Evolutionary conservation across 2,888 invertebrate genomes (phyloP).

Genomic region (Rosalia funebris): DNA sequence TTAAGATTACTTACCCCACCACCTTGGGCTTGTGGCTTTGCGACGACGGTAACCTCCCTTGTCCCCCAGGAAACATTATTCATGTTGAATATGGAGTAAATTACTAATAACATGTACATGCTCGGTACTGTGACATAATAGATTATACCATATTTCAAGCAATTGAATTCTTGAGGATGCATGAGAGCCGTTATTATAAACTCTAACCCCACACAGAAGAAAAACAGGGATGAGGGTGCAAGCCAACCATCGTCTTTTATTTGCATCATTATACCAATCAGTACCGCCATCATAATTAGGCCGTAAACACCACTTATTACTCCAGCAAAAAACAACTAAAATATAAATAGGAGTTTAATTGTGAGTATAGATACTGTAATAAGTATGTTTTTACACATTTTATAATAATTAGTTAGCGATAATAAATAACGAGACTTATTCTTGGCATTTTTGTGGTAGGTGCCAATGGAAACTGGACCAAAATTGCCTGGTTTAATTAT

Average conservation of each 20-base stretch:
- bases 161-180: slow-evolving; percentile 83
- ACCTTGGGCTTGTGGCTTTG: slow-evolving; percentile 35
- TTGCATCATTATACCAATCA: slow-evolving; percentile 83
- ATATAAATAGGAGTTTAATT: slow-evolving; percentile 19
- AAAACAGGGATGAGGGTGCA: slow-evolving; percentile 87
- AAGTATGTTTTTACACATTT: too few species aligned
- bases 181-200: slow-evolving; percentile 74
- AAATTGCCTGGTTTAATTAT: too few species aligned
- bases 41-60: slow-evolving; percentile 73
- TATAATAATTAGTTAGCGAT: too few species aligned
- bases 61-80: slow-evolving; percentile 97
- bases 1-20: slow-evolving; percentile 41
- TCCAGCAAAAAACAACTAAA: slow-evolving; percentile 77
- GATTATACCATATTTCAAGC: slow-evolving; percentile 78
- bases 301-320: slow-evolving; percentile 82
- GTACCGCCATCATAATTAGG: slow-evolving; percentile 87
- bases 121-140: slow-evolving; percentile 94
- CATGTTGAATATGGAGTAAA: slow-evolving; percentile 92
- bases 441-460: too few species aligned
- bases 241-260: slow-evolving; percentile 81
- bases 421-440: too few species aligned
- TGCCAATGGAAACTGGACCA: too few species aligned
- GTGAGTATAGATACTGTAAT: too few species aligned
- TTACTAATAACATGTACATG: slow-evolving; percentile 92
- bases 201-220: slow-evolving; percentile 71